These are phyloP conservation scores for Rhorus exstirpatorius DNA, from an alignment of 2,888 invertebrate genomes.

Conservation along the genomic window DNA sequence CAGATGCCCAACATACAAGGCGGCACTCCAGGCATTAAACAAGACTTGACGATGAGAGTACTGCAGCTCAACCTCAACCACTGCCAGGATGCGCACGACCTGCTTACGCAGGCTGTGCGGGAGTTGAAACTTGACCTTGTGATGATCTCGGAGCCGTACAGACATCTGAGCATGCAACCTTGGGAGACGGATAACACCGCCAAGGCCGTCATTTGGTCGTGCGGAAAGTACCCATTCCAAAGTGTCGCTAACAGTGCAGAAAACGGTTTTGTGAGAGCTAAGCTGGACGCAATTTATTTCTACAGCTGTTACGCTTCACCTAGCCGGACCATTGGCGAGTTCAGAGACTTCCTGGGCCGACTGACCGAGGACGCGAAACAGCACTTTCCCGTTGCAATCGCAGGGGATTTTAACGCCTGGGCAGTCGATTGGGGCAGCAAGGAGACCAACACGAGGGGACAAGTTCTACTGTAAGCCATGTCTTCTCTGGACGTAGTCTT, in stretches of 20 bases:
- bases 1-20: slow-evolving; percentile 43
- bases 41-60: slow-evolving; percentile 56
- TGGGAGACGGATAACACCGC: slow-evolving; percentile 68
- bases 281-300: slow-evolving; percentile 50
- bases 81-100: slow-evolving; percentile 43
- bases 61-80: slow-evolving; percentile 67
- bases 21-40: slow-evolving; percentile 50
- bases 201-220: slow-evolving; percentile 71
- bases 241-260: slow-evolving; percentile 44
- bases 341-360: slow-evolving; percentile 57
- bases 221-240: slow-evolving; percentile 61
- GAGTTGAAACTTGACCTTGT: slow-evolving; percentile 57
- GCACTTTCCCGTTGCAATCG: slow-evolving; percentile 65
- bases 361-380: slow-evolving; percentile 67
- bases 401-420: slow-evolving; percentile 70
- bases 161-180: slow-evolving; percentile 50
- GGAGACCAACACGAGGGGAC: slow-evolving; percentile 62
- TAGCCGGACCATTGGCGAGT: slow-evolving; percentile 49
- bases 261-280: slow-evolving; percentile 65
- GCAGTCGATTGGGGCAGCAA: slow-evolving; percentile 72
- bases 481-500: slow-evolving; percentile 63
- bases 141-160: slow-evolving; percentile 69
- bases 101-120: slow-evolving; percentile 67
- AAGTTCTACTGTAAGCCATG: slow-evolving; percentile 62
- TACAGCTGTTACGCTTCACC: slow-evolving; percentile 68